Percentiles rank a stretch among this genome's conserved stretches.
Evolutionary conservation across 2,888 invertebrate species (phyloP).

Genomic region (Lithosia quadra): DNA sequence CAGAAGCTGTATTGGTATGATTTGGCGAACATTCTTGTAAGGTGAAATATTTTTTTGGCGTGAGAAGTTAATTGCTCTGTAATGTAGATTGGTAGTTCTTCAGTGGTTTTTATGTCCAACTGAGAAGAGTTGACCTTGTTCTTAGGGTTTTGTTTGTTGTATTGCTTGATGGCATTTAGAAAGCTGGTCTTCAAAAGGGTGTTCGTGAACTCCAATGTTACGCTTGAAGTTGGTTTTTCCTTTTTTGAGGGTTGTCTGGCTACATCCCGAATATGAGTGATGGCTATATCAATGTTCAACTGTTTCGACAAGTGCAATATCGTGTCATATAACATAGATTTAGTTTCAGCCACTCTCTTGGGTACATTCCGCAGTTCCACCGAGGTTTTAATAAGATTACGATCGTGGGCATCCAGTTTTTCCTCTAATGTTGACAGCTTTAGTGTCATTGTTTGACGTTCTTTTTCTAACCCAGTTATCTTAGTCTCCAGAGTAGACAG

Average conservation of each 20-base stretch:
- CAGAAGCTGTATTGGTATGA: conserved; percentile 4
- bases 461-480: background rate
- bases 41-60: background rate
- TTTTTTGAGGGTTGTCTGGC: conserved; percentile 8
- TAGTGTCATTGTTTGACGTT: background rate
- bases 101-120: background rate
- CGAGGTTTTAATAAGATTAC: conserved; percentile 3
- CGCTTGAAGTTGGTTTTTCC: background rate
- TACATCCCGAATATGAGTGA: background rate
- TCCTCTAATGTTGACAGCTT: background rate
- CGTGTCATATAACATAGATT: background rate
- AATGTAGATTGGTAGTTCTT: background rate
- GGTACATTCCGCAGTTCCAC: conserved; percentile 7
- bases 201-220: conserved; percentile 9
- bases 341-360: conserved; percentile 1
- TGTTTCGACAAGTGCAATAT: conserved; percentile 1
- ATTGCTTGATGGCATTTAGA: background rate
- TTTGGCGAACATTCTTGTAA: background rate
- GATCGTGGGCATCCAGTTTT: background rate
- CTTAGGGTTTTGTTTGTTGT: background rate
- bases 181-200: conserved; percentile 8
- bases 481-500: background rate
- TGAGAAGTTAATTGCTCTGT: conserved; percentile 8
- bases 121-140: conserved; percentile 6
- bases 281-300: background rate